Conservation (phyloP, 2,888 invertebrate genomes). For the Xiphydria camelus region DNA sequence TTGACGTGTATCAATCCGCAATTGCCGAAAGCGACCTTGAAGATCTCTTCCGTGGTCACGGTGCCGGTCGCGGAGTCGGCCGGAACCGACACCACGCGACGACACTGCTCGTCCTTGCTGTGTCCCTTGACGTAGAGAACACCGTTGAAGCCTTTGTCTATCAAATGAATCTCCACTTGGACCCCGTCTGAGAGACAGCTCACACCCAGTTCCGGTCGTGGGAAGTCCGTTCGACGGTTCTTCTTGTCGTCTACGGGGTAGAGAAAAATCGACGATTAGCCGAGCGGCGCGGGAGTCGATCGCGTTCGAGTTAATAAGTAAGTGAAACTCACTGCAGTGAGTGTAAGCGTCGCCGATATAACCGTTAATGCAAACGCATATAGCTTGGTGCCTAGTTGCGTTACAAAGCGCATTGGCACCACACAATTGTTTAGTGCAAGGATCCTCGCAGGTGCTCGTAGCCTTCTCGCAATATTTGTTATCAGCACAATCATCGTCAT, state of each 20-base stretch:
- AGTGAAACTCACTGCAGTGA: constrained; percentile 67
- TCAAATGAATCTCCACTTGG: constrained; percentile 78
- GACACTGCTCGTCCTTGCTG: constrained; percentile 89
- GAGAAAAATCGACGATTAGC: constrained; percentile 25
- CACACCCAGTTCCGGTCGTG: constrained; percentile 82
- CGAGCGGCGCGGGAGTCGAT: too few species aligned
- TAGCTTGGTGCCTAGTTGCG: constrained; percentile 74
- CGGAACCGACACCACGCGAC: constrained; percentile 77
- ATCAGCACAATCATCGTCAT: constrained; percentile 76
- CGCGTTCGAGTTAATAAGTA: too few species aligned
- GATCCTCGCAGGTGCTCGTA: constrained; percentile 76
- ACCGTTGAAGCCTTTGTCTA: constrained; percentile 74
- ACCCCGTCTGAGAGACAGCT: constrained; percentile 91
- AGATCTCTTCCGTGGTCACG: constrained; percentile 70
- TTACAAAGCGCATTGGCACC: constrained; percentile 79
- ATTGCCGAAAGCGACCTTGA: constrained; percentile 87
- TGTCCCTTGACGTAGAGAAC: constrained; percentile 92
- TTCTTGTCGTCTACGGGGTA: constrained; percentile 56
- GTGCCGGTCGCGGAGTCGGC: constrained; percentile 62
- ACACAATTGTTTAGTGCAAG: constrained; percentile 76
- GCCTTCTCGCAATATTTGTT: constrained; percentile 72
- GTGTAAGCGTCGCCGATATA: constrained; percentile 77
- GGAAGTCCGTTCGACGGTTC: constrained; percentile 77
- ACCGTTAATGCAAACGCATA: constrained; percentile 77
- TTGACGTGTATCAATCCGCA: constrained; percentile 91